Base-by-base conservation (phyloP, 2,113 vertebrate genomes). In the Mus pahari region DNA sequence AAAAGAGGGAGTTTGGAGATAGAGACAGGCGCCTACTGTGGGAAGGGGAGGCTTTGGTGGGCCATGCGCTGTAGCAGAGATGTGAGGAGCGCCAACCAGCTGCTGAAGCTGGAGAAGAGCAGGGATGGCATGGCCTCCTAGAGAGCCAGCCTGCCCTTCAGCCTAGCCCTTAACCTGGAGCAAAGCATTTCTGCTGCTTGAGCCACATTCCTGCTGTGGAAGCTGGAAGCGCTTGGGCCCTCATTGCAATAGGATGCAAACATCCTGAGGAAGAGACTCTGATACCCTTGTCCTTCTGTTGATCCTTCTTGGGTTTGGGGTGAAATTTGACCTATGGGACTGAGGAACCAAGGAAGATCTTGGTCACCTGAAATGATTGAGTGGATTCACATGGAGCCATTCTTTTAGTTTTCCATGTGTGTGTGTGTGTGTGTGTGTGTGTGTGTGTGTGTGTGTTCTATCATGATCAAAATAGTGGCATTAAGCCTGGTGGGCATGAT, bases 1-100 rank as follows among this genome's bases (percentile, higher is more conserved):
- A 50, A 58, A 82, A 53, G 31, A 50, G 36, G 50, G 10, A 33
- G 42, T 33, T 39, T 64, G 53, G 45, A 68, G 8, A 5, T 5
- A n/a, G 53, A 64, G n/a, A 24, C 45, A 71, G 83, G 4, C 1
- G 4, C 0, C 0, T 17, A 20, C 26, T 31, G 13, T 39, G n/a
- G 1, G 36, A 68, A 6, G 62, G 39, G 3, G 58, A 74, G 68
- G 50, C 22, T 4, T 42, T 31, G 24, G 11, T 33, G 50, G 14
- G 20, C 6, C 0, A 13, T 2, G 7, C 3, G 7, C 13, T 36
- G 0, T 1, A 66, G 64, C 53, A 55, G 16, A 71, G 33, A n/a
- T 28, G 20, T 31, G 26, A 11, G 22, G 55, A 20, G 0, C 4
- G 42, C 33, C 22, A 17, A n/a, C 8, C 20, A 45, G 13, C 16